Evolutionary conservation across 1,140 invertebrate genomes (phyloP).

Genomic region (Trichonephila inaurata): DNA sequence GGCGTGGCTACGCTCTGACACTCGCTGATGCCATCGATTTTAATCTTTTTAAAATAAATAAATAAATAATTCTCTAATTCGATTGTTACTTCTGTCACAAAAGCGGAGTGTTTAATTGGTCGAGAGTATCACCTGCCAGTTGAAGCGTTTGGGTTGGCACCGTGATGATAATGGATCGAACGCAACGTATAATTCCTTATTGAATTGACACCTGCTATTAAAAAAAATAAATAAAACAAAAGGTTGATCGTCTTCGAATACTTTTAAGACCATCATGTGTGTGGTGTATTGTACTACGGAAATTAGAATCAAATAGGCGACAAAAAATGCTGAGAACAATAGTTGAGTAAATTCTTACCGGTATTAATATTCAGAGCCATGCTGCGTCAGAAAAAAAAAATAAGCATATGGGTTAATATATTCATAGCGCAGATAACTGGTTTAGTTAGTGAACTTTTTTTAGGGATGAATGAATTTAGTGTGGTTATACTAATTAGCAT

Average conservation of each 20-base stretch:
- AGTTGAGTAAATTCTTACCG: not conserved
- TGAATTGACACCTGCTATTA: not conserved
- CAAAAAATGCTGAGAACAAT: not conserved
- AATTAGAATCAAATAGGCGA: not conserved
- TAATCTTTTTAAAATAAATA: not conserved
- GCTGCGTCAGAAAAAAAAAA: no score
- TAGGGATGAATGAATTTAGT: no score
- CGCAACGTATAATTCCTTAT: not conserved
- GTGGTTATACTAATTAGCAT: no score
- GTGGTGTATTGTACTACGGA: not conserved
- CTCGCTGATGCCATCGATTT: not conserved
- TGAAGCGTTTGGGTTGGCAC: not conserved
- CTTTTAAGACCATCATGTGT: not conserved
- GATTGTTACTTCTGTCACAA: not conserved
- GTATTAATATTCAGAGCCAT: not conserved
- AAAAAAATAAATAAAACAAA: not conserved
- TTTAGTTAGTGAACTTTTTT: no score
- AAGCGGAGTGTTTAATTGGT: not conserved
- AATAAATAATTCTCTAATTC: not conserved
- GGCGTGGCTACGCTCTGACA: not conserved
- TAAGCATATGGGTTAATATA: no score
- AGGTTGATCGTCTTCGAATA: not conserved
- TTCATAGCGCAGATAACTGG: no score
- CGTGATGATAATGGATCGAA: not conserved
- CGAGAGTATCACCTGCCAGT: not conserved